These are phyloP conservation scores for Enteromius mattozi DNA, from an alignment of 2,797 vertebrate species.

Conservation along the genomic window DNA sequence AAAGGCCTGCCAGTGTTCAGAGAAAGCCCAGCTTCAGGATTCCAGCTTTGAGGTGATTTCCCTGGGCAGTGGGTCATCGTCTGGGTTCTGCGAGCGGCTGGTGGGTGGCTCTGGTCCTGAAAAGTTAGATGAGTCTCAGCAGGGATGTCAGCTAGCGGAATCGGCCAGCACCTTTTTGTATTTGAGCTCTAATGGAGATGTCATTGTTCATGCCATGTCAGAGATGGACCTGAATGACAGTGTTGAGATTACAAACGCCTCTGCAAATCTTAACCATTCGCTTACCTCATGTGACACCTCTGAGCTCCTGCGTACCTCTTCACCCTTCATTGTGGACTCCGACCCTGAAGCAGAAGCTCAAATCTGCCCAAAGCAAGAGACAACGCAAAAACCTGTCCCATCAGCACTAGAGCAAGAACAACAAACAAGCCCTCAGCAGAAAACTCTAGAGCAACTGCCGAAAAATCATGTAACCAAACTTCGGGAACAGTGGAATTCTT, in stretches of 20 bases:
- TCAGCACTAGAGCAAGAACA: neutral
- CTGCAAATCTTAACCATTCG: slow-evolving; percentile 57
- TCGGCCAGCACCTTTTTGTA: slow-evolving; percentile 77
- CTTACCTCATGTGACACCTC: slow-evolving; percentile 67
- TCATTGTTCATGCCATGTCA: slow-evolving; percentile 71
- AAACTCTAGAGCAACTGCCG: neutral
- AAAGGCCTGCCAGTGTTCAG: slow-evolving; percentile 49
- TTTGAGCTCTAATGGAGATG: slow-evolving; percentile 75
- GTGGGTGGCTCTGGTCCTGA: slow-evolving; percentile 60
- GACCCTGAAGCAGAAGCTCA: slow-evolving; percentile 58
- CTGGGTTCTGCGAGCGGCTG: slow-evolving; percentile 80
- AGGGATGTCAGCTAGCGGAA: slow-evolving; percentile 59
- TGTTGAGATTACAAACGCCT: slow-evolving; percentile 55
- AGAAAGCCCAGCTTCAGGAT: slow-evolving; percentile 63
- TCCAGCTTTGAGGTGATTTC: slow-evolving; percentile 80
- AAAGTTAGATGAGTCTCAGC: slow-evolving; percentile 59
- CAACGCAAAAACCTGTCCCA: neutral
- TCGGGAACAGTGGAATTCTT: slow-evolving; percentile 42
- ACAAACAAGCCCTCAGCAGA: neutral
- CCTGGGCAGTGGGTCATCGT: slow-evolving; percentile 78
- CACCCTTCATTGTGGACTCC: slow-evolving; percentile 60
- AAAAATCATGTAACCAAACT: neutral
- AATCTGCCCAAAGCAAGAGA: neutral
- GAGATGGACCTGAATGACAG: slow-evolving; percentile 72
- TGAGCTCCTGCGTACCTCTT: slow-evolving; percentile 67